phyloP scores from a whole-genome alignment of 2,888 invertebrate genomes.

The Ophion ellenae region DNA sequence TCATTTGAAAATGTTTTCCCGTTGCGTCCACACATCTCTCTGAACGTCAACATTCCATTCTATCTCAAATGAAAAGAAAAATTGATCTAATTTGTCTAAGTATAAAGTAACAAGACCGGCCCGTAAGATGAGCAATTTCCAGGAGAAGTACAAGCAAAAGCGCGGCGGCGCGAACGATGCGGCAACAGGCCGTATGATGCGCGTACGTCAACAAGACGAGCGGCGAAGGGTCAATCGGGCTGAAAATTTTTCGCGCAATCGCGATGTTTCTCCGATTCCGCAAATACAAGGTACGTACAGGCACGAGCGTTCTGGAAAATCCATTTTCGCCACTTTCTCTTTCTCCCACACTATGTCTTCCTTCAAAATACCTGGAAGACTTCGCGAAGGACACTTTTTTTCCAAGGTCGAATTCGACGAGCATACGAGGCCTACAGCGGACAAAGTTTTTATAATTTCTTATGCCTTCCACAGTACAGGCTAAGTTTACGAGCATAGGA shows the following conservation, averaged over 20 bases:
- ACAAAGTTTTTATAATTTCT: no score
- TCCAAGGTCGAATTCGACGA: no score
- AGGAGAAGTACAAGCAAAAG: slow-evolving; percentile 33
- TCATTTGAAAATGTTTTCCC: slow-evolving; percentile 57
- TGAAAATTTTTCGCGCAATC: slow-evolving; percentile 51
- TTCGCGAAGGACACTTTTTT: no score
- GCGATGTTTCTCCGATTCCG: slow-evolving; percentile 31
- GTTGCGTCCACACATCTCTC: slow-evolving; percentile 38
- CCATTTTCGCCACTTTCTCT: neutral
- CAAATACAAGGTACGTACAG: slow-evolving; percentile 40
- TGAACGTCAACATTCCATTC: neutral
- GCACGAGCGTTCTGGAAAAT: neutral
- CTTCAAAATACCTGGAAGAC: neutral
- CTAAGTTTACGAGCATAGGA: neutral
- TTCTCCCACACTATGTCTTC: neutral
- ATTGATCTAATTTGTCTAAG: neutral
- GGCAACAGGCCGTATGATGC: slow-evolving; percentile 52
- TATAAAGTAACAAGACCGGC: neutral
- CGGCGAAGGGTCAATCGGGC: slow-evolving; percentile 58
- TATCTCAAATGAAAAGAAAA: neutral
- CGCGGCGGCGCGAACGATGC: slow-evolving; percentile 7
- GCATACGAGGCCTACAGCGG: no score
- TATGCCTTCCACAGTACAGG: neutral
- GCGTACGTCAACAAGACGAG: slow-evolving; percentile 50
- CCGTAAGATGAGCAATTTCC: slow-evolving; percentile 28